Percentiles rank a stretch among this genome's conserved stretches.
phyloP scores from a whole-genome alignment of 2,888 invertebrate genomes.

The Dynastes maya region DNA sequence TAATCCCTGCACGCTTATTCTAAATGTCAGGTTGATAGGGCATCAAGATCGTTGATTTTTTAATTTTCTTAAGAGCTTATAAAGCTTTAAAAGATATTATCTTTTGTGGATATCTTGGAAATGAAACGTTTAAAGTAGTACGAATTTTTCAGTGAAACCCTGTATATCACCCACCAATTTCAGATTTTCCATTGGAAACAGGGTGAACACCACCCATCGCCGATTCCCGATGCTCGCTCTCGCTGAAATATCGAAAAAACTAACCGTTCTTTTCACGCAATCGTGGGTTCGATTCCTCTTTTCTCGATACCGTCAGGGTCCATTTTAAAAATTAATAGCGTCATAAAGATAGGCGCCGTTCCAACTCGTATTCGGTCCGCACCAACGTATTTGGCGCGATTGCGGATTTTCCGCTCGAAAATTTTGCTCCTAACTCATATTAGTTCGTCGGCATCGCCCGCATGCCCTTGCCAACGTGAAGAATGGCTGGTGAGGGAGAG shows the following conservation, averaged over 20 bases:
- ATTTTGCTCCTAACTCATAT: background rate
- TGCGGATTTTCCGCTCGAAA: background rate
- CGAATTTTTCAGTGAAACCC: no score
- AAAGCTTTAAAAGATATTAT: no score
- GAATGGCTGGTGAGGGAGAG: background rate
- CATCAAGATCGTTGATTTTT: no score
- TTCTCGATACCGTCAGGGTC: conserved; percentile 18
- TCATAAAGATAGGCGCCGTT: conserved; percentile 18
- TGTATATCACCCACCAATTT: no score
- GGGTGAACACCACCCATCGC: no score
- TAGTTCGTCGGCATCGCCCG: background rate
- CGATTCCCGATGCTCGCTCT: background rate
- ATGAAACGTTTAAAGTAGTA: no score
- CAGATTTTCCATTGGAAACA: no score
- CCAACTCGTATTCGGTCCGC: background rate
- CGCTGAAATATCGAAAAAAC: background rate
- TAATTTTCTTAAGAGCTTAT: no score
- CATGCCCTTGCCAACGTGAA: background rate
- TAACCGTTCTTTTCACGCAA: background rate
- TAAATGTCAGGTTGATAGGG: no score
- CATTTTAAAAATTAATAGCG: conserved; percentile 40
- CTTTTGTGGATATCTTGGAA: no score
- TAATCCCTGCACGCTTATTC: no score
- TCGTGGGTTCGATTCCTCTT: background rate
- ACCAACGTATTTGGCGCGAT: background rate